Evolutionary conservation across 2,113 vertebrate genomes (phyloP), one percentile per base, ranked within the genome.

Genomic region (Meleagris gallopavo): DNA sequence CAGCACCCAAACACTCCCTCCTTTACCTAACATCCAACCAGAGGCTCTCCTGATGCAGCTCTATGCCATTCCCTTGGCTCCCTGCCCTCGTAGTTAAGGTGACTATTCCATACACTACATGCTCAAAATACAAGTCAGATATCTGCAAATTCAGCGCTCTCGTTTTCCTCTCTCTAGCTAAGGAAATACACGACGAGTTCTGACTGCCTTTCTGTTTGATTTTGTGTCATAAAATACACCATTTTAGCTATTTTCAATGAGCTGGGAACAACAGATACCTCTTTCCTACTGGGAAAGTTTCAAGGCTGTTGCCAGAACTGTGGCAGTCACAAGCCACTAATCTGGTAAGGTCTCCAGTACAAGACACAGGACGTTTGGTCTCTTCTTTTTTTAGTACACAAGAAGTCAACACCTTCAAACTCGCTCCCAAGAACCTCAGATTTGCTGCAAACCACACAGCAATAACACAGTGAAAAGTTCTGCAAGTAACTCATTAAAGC

Each of bases 41-140:
- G 10, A 29, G 15, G 16, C 36, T 29, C 25, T 10, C 16, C 61
- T 25, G 36, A 29, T 3, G 36, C 36, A 64, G 61, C 25, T 40
- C 11, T 7, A 12, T 4, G 25, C 25, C 11, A 15, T 19, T 38
- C 36, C 60, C 60, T n/a, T 25, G 10, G 36, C 36, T 62, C 60
- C 36, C 15, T 41, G 18, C 18, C 54, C 78, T 22, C 8, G 54
- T 2, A 2, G 1, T 43, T 18, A n/a, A 55, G 19, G 50, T 41
- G 12, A 7, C 75, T 24, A 58, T 32, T 73, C 41, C 45, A 45
- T 2, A 2, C n/a, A 40, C 8, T 30, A 30, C 0, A 0, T 10
- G 22, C 32, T 71, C 36, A 64, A 90, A 88, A 74, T 11, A 80
- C 21, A 81, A 55, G 48, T 10, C 16, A 38, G 48, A 2, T 11